A percentile compares a stretch with the other conserved stretches of the same genome.
Evolutionary conservation across 2,113 vertebrate genomes (phyloP).

Genomic region (Myotis yumanensis): DNA sequence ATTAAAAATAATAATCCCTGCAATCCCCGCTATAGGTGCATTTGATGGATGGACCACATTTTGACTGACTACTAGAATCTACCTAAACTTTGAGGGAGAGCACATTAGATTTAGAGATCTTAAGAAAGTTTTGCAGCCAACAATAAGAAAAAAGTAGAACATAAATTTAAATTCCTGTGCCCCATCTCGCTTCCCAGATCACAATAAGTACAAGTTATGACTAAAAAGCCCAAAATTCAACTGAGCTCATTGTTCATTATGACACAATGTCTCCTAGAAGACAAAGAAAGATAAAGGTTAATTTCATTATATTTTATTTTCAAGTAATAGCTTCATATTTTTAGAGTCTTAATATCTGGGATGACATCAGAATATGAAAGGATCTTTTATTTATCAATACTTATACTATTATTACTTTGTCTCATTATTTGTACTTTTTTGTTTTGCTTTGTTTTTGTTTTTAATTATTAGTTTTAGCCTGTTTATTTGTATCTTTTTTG

Average conservation of each 20-base stretch:
- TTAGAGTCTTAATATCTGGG: background rate
- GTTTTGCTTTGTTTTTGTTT: no score
- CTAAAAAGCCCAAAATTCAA: background rate
- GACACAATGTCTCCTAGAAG: background rate
- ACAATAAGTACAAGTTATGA: background rate
- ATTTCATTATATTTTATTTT: conserved; percentile 49
- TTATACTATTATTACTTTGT: background rate
- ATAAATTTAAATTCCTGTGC: background rate
- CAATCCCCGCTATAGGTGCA: background rate
- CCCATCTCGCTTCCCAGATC: background rate
- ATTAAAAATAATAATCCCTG: background rate
- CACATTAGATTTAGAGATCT: background rate
- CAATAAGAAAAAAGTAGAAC: background rate
- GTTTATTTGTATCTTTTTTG: background rate
- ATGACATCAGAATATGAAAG: background rate
- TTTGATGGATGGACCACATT: background rate
- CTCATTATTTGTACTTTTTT: background rate
- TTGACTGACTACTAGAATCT: background rate
- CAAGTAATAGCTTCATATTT: background rate
- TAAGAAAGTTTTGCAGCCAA: background rate
- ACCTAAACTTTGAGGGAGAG: background rate
- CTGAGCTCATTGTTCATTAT: background rate
- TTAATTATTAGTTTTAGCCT: no score
- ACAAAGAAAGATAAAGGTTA: conserved; percentile 18
- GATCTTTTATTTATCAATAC: background rate